These are phyloP conservation scores for Scortum barcoo DNA, from an alignment of 2,113 vertebrate genomes.

Conservation along the genomic window DNA sequence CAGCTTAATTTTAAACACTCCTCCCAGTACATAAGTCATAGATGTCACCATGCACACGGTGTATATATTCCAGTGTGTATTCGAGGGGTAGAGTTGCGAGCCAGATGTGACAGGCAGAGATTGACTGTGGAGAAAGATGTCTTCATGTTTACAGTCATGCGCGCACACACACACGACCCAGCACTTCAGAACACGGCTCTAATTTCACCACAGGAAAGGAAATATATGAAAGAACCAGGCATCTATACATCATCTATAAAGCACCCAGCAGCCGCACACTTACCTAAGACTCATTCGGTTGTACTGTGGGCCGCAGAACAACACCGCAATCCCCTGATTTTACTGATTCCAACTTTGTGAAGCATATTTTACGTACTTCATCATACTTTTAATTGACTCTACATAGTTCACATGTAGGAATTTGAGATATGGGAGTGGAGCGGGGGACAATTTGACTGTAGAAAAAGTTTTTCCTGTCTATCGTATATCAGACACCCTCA, in stretches of 20 bases:
- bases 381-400: conserved; percentile 19
- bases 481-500: not conserved
- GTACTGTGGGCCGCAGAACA: conserved; percentile 35
- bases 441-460: not conserved
- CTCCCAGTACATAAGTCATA: conserved; percentile 78
- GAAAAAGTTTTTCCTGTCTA: conserved; percentile 6
- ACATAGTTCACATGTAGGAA: not conserved
- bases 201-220: conserved; percentile 84
- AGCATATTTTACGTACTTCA: conserved; percentile 26
- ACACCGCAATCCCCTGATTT: conserved; percentile 41
- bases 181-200: conserved; percentile 72
- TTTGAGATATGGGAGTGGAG: not conserved
- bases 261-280: conserved; percentile 64
- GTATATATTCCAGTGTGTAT: conserved; percentile 83
- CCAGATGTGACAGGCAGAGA: conserved; percentile 87
- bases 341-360: conserved; percentile 31
- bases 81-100: conserved; percentile 88
- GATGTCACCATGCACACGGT: conserved; percentile 71
- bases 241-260: conserved; percentile 85
- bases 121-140: conserved; percentile 83
- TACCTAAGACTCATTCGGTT: conserved; percentile 49
- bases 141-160: conserved; percentile 83
- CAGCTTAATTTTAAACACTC: conserved; percentile 81
- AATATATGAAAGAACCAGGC: conserved; percentile 84
- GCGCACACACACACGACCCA: conserved; percentile 35